Conservation (phyloP, 1,140 invertebrate species). For the Oncopodura yosiiana region DNA sequence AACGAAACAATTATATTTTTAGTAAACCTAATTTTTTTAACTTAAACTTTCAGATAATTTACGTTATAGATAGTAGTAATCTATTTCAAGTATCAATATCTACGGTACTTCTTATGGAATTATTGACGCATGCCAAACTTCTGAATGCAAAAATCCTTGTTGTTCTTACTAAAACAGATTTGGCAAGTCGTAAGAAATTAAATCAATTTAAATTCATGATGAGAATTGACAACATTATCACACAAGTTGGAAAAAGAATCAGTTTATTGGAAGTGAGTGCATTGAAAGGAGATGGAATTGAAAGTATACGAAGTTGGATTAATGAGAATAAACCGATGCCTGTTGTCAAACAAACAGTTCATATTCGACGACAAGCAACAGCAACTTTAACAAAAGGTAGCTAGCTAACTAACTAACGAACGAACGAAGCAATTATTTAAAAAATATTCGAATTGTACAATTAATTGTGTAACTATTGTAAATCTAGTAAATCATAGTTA, state of each 20-base stretch:
- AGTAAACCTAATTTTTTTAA: background rate
- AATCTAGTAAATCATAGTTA: too few species aligned
- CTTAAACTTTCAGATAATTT: constrained; percentile 26
- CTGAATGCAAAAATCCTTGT: constrained; percentile 46
- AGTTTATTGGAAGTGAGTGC: constrained; percentile 52
- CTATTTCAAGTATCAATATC: constrained; percentile 36
- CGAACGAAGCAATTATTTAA: too few species aligned
- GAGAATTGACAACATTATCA: constrained; percentile 45
- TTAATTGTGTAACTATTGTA: too few species aligned
- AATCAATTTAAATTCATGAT: constrained; percentile 71
- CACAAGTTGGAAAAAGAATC: constrained; percentile 53
- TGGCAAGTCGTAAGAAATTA: constrained; percentile 67
- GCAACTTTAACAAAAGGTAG: too few species aligned
- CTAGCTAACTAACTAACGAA: too few species aligned
- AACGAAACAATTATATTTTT: background rate
- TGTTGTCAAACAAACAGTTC: too few species aligned
- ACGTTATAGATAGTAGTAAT: constrained; percentile 34
- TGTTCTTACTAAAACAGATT: constrained; percentile 69
- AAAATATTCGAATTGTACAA: too few species aligned
- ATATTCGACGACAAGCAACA: too few species aligned
- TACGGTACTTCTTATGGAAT: constrained; percentile 34
- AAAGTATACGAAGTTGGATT: constrained; percentile 52
- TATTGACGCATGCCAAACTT: constrained; percentile 36
- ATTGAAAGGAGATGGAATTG: constrained; percentile 56
- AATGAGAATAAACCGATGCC: too few species aligned